These are phyloP conservation scores for Lates calcarifer DNA, from an alignment of 2,113 vertebrate genomes.

Conservation along the genomic window DNA sequence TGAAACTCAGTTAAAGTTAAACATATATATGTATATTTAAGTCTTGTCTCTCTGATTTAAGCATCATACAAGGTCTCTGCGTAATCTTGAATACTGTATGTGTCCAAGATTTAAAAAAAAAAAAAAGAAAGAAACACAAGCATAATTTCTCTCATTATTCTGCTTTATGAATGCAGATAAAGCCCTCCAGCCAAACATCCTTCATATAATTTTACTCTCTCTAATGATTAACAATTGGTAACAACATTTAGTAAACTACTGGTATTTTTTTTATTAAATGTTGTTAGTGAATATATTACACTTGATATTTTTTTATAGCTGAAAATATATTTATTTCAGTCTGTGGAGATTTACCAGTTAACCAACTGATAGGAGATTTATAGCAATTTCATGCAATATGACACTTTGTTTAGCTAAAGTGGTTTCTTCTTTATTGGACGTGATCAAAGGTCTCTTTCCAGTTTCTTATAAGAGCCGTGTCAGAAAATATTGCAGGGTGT, in stretches of 20 bases:
- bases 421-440: not conserved
- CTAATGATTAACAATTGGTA: conserved; percentile 8
- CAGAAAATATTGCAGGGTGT: not conserved
- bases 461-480: not conserved
- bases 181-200: too few species aligned
- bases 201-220: conserved; percentile 3
- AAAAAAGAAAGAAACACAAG: not conserved
- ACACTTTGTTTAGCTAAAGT: not conserved
- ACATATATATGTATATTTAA: too few species aligned
- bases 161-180: too few species aligned
- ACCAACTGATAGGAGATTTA: conserved; percentile 25
- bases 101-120: not conserved
- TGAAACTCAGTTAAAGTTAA: not conserved
- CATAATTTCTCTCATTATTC: too few species aligned
- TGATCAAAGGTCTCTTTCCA: not conserved
- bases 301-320: conserved; percentile 2
- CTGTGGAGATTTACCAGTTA: not conserved
- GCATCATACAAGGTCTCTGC: not conserved
- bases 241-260: too few species aligned
- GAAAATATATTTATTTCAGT: conserved; percentile 9
- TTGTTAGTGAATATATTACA: not conserved
- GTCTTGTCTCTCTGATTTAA: not conserved
- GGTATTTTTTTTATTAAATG: conserved; percentile 13
- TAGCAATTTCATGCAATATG: conserved; percentile 8
- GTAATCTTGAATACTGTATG: not conserved